Conservation (phyloP, 2,797 vertebrate species). For the Pristis pectinata region DNA sequence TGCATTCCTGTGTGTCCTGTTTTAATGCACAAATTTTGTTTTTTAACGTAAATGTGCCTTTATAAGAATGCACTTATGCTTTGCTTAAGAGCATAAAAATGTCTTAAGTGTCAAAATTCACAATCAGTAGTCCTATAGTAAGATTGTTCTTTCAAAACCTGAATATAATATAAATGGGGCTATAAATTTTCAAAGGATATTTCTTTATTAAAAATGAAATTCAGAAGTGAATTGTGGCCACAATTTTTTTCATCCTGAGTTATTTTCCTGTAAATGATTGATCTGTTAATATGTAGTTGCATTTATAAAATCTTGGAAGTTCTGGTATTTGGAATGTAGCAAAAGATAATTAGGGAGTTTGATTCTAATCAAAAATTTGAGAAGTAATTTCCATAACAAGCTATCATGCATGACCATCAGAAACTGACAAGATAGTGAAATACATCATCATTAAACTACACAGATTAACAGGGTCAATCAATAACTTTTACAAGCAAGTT, state of each 20-base stretch:
- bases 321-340: not conserved
- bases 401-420: not conserved
- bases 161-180: not conserved
- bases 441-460: not conserved
- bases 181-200: not conserved
- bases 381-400: not conserved
- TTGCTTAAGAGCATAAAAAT: not conserved
- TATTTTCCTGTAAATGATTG: not conserved
- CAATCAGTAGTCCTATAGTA: not conserved
- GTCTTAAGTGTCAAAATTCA: not conserved
- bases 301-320: not conserved
- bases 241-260: not conserved
- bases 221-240: not conserved
- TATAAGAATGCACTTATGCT: not conserved
- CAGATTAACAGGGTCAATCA: not conserved
- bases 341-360: not conserved
- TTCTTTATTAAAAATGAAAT: not conserved
- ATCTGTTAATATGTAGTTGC: not conserved
- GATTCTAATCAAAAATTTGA: not conserved
- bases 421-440: not conserved
- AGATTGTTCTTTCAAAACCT: not conserved
- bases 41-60: not conserved
- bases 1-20: not conserved
- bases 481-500: not conserved
- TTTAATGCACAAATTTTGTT: not conserved